Conservation (phyloP, 1,140 invertebrate genomes). For the Drosophila grimshawi region DNA sequence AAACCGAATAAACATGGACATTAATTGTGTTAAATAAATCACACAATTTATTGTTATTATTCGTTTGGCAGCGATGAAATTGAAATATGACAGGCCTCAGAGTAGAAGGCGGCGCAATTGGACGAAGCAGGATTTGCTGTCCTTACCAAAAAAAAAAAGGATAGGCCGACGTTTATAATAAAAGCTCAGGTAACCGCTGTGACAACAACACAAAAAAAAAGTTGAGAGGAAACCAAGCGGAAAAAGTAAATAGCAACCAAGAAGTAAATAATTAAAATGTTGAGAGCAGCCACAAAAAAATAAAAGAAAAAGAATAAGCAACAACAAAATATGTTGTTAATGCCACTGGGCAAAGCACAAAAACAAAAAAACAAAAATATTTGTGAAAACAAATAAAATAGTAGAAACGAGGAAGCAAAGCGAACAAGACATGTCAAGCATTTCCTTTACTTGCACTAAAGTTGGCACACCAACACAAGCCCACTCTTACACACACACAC, state of each 20-base stretch:
- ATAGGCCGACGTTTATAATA: background rate
- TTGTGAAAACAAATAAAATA: constrained; percentile 44
- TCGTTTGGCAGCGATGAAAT: constrained; percentile 24
- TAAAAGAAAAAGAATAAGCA: background rate
- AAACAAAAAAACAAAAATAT: constrained; percentile 28
- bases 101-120: background rate
- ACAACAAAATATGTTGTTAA: constrained; percentile 40
- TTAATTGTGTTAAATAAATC: constrained; percentile 59
- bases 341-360: constrained; percentile 37
- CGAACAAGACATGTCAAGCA: constrained; percentile 75
- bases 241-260: constrained; percentile 49
- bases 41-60: constrained; percentile 49
- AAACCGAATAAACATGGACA: constrained; percentile 41
- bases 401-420: constrained; percentile 54
- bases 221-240: constrained; percentile 14
- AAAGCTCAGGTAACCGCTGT: background rate
- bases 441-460: constrained; percentile 67
- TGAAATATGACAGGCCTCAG: background rate
- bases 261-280: constrained; percentile 61
- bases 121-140: background rate
- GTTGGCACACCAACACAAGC: constrained; percentile 36
- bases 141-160: background rate
- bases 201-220: background rate
- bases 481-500: constrained; percentile 3
- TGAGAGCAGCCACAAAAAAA: constrained; percentile 16